Percentiles rank a stretch among this genome's conserved stretches.
Evolutionary conservation across 2,113 vertebrate genomes (phyloP).

Genomic region (Hippocampus mohnikei): DNA sequence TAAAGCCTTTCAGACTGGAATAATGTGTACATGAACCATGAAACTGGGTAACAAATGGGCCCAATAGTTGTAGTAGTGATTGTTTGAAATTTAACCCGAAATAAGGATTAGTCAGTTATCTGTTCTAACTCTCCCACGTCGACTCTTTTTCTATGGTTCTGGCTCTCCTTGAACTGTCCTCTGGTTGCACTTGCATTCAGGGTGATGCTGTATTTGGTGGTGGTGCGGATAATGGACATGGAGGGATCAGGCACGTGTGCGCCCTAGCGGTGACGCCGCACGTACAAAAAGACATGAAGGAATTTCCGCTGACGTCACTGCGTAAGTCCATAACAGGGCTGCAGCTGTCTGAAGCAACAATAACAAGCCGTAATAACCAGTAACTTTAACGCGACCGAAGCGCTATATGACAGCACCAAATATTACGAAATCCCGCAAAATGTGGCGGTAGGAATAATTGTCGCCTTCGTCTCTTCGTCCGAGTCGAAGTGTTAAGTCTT

Average conservation of each 20-base stretch:
- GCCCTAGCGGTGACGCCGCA: conserved; percentile 36
- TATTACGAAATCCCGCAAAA: conserved; percentile 65
- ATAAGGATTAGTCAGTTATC: no score
- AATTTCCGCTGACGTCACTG: conserved; percentile 81
- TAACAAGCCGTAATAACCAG: conserved; percentile 63
- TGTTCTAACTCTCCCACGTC: no score
- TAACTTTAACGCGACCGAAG: conserved; percentile 4
- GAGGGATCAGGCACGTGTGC: not conserved
- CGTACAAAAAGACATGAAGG: conserved; percentile 72
- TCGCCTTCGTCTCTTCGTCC: conserved; percentile 79
- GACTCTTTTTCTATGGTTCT: not conserved
- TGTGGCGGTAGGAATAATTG: conserved; percentile 75
- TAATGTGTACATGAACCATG: not conserved
- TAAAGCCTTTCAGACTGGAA: not conserved
- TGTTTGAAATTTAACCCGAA: no score
- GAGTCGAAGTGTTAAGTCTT: conserved; percentile 73
- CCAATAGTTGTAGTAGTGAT: no score
- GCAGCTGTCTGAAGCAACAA: conserved; percentile 79
- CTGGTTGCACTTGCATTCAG: not conserved
- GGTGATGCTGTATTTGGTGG: not conserved
- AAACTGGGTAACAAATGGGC: not conserved
- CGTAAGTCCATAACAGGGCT: conserved; percentile 73
- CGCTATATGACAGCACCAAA: conserved; percentile 34
- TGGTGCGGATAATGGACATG: not conserved
- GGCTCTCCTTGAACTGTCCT: not conserved